Evolutionary conservation across 2,888 invertebrate species (phyloP).

Genomic region (Drosophila nr. fundita): DNA sequence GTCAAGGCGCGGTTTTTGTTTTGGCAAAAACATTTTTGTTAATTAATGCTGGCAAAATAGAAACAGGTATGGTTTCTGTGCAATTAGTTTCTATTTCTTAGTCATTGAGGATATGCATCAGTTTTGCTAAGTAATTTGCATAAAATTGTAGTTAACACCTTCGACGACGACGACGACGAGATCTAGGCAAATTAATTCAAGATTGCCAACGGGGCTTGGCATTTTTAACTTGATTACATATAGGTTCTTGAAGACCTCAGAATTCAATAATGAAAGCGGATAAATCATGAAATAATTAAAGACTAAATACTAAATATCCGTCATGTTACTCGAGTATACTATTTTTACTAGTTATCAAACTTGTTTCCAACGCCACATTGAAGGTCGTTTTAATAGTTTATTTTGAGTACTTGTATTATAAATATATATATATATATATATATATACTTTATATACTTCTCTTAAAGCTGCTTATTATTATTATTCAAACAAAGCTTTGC

Average conservation of each 20-base stretch:
- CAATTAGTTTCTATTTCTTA: constrained; percentile 61
- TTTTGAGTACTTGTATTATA: background rate
- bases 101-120: constrained; percentile 67
- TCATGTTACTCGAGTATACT: background rate
- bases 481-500: constrained; percentile 1
- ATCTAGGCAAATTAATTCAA: constrained; percentile 23
- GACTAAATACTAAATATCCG: constrained; percentile 2
- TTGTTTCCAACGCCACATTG: background rate
- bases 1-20: constrained; percentile 41
- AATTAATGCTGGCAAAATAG: constrained; percentile 57
- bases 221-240: background rate
- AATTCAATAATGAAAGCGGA: background rate
- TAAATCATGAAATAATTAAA: background rate
- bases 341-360: background rate
- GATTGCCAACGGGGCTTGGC: constrained; percentile 33
- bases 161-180: constrained; percentile 21
- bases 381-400: constrained; percentile 4
- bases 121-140: constrained; percentile 63
- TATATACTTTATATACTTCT: background rate
- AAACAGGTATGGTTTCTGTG: constrained; percentile 36
- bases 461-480: constrained; percentile 20
- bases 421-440: background rate
- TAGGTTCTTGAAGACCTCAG: background rate
- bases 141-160: constrained; percentile 76
- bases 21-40: constrained; percentile 38